A percentile compares a stretch with the other conserved stretches of the same genome.
phyloP scores from a whole-genome alignment of 2,797 vertebrate species.

The Pempheris klunzingeri region DNA sequence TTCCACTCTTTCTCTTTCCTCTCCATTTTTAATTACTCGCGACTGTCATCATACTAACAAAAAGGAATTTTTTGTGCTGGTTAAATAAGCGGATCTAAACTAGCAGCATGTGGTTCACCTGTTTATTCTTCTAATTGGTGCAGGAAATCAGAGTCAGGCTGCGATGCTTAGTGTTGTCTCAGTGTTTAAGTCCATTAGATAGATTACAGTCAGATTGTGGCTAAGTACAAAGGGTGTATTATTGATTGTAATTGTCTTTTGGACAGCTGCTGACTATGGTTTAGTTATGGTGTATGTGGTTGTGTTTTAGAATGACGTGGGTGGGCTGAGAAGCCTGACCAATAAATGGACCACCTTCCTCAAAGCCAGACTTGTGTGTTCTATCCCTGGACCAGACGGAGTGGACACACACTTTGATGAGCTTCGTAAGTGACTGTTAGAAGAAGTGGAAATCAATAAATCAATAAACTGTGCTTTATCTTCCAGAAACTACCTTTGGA shows the following conservation, averaged over 20 bases:
- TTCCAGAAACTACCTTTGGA: background rate
- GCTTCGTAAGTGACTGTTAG: slow-evolving; percentile 90
- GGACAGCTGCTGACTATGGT: slow-evolving; percentile 9
- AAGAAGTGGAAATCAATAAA: slow-evolving; percentile 21
- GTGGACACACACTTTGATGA: slow-evolving; percentile 97
- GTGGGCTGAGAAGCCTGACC: slow-evolving; percentile 96
- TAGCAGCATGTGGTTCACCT: slow-evolving; percentile 50
- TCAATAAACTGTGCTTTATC: slow-evolving; percentile 17
- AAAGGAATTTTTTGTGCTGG: slow-evolving; percentile 52
- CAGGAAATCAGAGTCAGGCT: slow-evolving; percentile 56
- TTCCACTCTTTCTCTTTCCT: slow-evolving; percentile 16
- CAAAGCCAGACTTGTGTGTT: slow-evolving; percentile 95
- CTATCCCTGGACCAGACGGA: slow-evolving; percentile 94
- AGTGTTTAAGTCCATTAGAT: slow-evolving; percentile 15
- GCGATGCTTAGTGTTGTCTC: slow-evolving; percentile 34
- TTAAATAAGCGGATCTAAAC: slow-evolving; percentile 58
- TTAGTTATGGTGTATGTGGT: slow-evolving; percentile 37
- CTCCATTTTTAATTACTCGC: slow-evolving; percentile 39
- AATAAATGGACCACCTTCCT: slow-evolving; percentile 99
- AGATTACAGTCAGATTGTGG: slow-evolving; percentile 41
- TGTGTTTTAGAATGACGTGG: slow-evolving; percentile 93
- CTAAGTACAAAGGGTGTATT: slow-evolving; percentile 33
- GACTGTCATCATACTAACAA: slow-evolving; percentile 60
- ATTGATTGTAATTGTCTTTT: slow-evolving; percentile 45
- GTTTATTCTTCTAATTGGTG: slow-evolving; percentile 74